These are phyloP conservation scores for Leptodactylus fuscus DNA, from an alignment of 2,113 vertebrate species.

Conservation along the genomic window DNA sequence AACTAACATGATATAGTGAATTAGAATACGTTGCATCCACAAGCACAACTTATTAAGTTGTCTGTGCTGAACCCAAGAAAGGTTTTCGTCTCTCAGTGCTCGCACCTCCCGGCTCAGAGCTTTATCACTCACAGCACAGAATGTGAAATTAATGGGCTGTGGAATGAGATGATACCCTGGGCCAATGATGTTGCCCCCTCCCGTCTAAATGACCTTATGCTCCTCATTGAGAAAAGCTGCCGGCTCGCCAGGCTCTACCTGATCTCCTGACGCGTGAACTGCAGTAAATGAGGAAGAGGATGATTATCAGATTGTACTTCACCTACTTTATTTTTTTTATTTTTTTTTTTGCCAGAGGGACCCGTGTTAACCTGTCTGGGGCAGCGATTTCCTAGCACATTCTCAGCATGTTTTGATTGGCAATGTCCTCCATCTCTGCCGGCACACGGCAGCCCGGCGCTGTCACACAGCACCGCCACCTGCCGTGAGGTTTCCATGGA, in stretches of 20 bases:
- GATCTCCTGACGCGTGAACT: background rate
- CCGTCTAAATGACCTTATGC: constrained; percentile 63
- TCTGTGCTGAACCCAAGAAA: background rate
- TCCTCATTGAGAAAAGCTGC: constrained; percentile 61
- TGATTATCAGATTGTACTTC: no score
- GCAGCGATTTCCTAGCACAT: background rate
- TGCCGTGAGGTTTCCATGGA: constrained; percentile 53
- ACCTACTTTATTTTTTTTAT: background rate
- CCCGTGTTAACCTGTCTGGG: constrained; percentile 3
- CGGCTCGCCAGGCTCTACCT: background rate
- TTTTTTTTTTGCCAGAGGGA: background rate
- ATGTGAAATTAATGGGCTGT: constrained; percentile 70
- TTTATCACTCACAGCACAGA: constrained; percentile 63
- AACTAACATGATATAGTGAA: background rate
- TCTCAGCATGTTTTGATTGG: constrained; percentile 25
- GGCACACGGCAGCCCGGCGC: background rate
- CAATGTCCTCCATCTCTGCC: constrained; percentile 33
- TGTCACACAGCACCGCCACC: constrained; percentile 43
- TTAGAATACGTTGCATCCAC: background rate
- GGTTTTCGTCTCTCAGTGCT: background rate
- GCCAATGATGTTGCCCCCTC: constrained; percentile 62
- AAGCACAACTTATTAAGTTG: background rate
- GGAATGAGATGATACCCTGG: constrained; percentile 69
- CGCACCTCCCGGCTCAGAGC: constrained; percentile 44
- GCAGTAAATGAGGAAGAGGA: background rate